Base-by-base conservation (phyloP, 2,113 vertebrate species). In the Phaetusa simplex region DNA sequence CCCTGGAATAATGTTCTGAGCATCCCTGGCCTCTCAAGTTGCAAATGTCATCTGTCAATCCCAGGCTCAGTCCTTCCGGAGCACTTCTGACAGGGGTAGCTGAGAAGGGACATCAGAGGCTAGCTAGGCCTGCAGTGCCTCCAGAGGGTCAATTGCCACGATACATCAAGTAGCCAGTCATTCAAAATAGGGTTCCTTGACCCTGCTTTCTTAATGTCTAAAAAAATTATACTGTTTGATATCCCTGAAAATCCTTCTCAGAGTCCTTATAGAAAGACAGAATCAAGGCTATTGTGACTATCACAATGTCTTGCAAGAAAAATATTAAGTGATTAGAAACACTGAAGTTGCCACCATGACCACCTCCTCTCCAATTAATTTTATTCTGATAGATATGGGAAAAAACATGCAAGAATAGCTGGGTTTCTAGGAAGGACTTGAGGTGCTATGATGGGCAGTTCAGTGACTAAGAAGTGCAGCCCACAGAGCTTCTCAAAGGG, bases 21-120 rank as follows among this genome's bases (percentile, higher is more conserved):
- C 79, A 85, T 72, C 52, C 64, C 70, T 85, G 72, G 76, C 65
- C 73, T 86, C 91, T 93, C 52, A 55, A 82, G 65, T 89, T 93
- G 71, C 58, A 93, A 96, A 97, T 96, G 93, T 80, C 87, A 95
- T 80, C 94, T 91, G 85, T 72, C 91, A 97, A 83, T 95, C 66
- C 79, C 40, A 83, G 29, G 26, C 40, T 79, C 76, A 79, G 79
- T 64, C 58, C 70, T 94, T 91, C 45, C 0, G 0, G 53, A 93
- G 67, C 72, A 86, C 27, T 73, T 81, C 82, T 95, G 93, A 90
- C 85, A 96, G 55, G 5, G 52, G 65, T 65, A 96, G 50, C 70
- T 89, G 65, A 92, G 82, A 92, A 96, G 70, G 18, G 59, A 95
- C 64, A 72, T 82, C 72, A 76, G 45, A 88, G 64, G 59, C 66